A percentile compares a stretch with the other conserved stretches of the same genome.
Conservation (phyloP, 2,797 vertebrate genomes). For the Diceros bicornis region DNA sequence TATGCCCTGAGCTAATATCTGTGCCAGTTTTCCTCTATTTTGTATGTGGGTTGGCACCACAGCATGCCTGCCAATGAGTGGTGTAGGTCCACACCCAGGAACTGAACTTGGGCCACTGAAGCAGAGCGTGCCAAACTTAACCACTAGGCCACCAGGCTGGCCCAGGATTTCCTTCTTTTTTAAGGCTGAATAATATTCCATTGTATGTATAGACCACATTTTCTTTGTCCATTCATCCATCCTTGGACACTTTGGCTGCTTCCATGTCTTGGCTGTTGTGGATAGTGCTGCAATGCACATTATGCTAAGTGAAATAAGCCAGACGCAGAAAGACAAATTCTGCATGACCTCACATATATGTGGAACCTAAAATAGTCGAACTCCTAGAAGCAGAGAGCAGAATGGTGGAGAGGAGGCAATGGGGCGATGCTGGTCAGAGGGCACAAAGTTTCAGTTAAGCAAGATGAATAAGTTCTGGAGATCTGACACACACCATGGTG, state of each 20-base stretch:
- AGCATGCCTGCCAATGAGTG: no score
- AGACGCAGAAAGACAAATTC: neutral
- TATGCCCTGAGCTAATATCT: no score
- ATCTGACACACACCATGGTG: fast-evolving
- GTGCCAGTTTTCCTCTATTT: no score
- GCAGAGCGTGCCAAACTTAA: no score
- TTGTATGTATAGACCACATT: fast-evolving
- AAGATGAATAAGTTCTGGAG: no score
- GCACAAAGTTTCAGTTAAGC: fast-evolving
- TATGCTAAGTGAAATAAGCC: neutral
- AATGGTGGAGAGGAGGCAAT: fast-evolving
- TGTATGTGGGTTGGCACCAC: no score
- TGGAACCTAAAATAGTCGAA: neutral
- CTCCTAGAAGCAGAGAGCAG: neutral
- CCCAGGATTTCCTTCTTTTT: neutral
- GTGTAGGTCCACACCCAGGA: no score
- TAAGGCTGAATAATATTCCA: neutral
- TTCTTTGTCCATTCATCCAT: neutral
- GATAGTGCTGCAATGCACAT: fast-evolving
- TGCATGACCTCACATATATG: neutral
- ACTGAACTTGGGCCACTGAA: no score
- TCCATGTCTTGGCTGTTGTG: neutral
- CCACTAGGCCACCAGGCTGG: no score
- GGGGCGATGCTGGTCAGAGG: neutral
- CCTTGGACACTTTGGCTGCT: fast-evolving